phyloP scores from a whole-genome alignment of 1,140 invertebrate genomes.

The Paracyclopina nana region DNA sequence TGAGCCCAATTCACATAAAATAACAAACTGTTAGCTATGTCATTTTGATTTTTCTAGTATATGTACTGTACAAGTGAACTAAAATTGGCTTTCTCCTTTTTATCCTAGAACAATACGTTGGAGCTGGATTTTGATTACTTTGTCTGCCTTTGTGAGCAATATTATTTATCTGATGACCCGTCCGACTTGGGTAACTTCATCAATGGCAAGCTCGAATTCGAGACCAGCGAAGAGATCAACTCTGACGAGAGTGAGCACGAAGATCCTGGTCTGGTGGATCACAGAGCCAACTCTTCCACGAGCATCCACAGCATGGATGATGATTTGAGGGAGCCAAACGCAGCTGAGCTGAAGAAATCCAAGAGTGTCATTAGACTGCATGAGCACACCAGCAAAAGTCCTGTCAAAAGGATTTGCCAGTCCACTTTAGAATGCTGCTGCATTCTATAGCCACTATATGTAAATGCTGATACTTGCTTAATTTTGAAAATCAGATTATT shows the following conservation, averaged over 20 bases:
- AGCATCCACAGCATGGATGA: background rate
- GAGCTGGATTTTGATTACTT: conserved; percentile 26
- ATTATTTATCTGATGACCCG: conserved; percentile 26
- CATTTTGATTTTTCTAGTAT: background rate
- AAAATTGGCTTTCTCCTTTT: background rate
- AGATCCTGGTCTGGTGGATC: background rate
- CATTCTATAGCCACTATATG: no score
- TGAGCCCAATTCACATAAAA: background rate
- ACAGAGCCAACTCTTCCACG: background rate
- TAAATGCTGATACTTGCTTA: no score
- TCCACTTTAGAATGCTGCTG: no score
- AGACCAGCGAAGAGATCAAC: background rate
- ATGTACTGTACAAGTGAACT: background rate
- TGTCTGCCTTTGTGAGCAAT: conserved; percentile 24
- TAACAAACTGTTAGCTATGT: background rate
- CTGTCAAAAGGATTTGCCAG: no score
- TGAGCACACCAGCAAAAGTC: no score
- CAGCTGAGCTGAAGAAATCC: no score
- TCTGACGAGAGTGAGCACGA: background rate
- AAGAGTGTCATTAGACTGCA: no score
- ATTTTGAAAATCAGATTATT: no score
- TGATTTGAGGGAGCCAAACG: background rate
- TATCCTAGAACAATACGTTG: background rate
- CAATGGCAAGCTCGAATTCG: conserved; percentile 25
- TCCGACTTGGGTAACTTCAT: conserved; percentile 28